These are phyloP conservation scores for Tetramorium alpestre DNA, from an alignment of 1,140 invertebrate species.

Conservation along the genomic window DNA sequence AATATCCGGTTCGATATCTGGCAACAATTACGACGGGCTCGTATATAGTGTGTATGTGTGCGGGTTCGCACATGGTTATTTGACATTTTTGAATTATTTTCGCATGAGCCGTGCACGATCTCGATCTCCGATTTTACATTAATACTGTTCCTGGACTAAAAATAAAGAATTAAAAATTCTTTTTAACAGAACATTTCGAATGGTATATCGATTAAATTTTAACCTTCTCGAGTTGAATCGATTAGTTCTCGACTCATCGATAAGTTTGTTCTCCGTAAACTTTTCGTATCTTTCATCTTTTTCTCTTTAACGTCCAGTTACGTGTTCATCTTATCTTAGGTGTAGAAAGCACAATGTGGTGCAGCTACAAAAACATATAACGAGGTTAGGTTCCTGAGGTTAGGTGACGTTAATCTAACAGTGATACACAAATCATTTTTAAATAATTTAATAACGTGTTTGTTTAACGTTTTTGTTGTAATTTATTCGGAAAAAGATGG, in stretches of 20 bases:
- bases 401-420: slow-evolving; percentile 25
- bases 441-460: neutral
- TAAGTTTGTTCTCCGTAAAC: neutral
- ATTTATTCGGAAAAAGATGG: slow-evolving; percentile 73
- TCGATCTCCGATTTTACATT: no score
- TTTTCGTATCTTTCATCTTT: no score
- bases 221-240: slow-evolving; percentile 13
- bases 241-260: neutral
- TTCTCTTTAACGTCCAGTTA: no score
- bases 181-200: neutral
- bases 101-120: no score
- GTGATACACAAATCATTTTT: neutral
- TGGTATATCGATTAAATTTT: neutral
- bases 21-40: no score
- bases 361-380: neutral
- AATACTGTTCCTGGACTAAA: neutral
- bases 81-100: no score
- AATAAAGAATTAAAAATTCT: neutral
- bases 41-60: no score
- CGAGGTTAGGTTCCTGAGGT: slow-evolving; percentile 57
- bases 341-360: neutral
- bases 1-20: no score
- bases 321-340: no score
- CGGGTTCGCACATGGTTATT: no score
- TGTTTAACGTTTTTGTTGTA: neutral